These are phyloP conservation scores for Cliona cf. orientalis DNA, from an alignment of 37 sponge, comb jelly and placozoan genomes.

Conservation along the genomic window DNA sequence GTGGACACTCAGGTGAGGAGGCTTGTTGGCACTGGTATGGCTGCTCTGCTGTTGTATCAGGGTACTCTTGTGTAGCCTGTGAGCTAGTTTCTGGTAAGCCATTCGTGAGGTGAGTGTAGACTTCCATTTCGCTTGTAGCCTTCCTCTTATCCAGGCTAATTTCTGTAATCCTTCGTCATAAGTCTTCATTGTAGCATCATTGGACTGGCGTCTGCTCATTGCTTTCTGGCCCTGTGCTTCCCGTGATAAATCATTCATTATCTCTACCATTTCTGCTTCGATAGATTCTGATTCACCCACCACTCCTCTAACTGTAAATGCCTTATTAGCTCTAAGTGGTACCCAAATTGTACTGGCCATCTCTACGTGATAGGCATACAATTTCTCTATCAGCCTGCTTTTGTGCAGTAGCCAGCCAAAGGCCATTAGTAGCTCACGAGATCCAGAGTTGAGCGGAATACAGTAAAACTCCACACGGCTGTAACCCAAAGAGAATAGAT, in stretches of 20 bases:
- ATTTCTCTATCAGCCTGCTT: neutral
- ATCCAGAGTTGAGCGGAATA: neutral
- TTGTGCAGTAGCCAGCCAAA: conserved; percentile 64
- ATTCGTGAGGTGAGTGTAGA: neutral
- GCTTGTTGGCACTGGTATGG: too few species aligned
- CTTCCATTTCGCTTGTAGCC: conserved; percentile 4
- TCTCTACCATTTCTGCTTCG: neutral
- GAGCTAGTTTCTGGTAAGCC: conserved; percentile 20
- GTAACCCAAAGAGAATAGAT: conserved; percentile 46
- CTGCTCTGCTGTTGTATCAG: neutral
- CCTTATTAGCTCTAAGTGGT: conserved; percentile 1
- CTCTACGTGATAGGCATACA: neutral
- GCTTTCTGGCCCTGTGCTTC: neutral
- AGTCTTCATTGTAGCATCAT: neutral
- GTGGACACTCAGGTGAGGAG: conserved; percentile 16
- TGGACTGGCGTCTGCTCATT: neutral
- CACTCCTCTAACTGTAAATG: conserved; percentile 17
- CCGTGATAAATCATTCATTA: neutral
- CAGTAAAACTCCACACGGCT: conserved; percentile 28
- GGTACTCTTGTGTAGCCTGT: conserved; percentile 11
- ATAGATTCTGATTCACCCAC: neutral
- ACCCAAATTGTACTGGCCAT: neutral
- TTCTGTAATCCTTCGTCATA: neutral
- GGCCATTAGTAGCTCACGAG: conserved; percentile 68
- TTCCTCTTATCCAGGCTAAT: conserved; percentile 36